Base-by-base conservation (phyloP, 2,113 vertebrate species). In the Ameiurus melas region DNA sequence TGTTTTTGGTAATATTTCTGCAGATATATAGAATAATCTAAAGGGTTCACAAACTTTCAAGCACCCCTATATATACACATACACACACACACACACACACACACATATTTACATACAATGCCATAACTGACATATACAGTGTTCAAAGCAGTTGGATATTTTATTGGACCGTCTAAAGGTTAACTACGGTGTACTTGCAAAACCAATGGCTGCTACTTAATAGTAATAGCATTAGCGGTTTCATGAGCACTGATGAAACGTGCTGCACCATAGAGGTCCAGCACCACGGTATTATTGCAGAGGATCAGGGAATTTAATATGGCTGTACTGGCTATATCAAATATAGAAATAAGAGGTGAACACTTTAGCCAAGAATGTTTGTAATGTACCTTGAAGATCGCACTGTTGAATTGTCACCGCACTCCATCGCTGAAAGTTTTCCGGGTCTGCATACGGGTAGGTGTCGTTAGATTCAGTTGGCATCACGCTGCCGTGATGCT, bases 351-450 rank as follows among this genome's bases (percentile, higher is more conserved):
- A 64, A 1, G 2, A 53, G 25, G 2, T 19, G 66, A 66, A 64
- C 7, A 14, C 30, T 47, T 33, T 25, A 62, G 5, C 36, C 73
- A 51, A 51, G 13, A 51, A 16, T 66, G 10, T 39, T 25, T 39
- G 14, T 64, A 51, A 68, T 39, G 57, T 83, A 96, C 95, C 94
- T 95, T 90, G 73, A 92, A n/a, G 91, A 88, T 7, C 92, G 55
- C 53, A 91, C 84, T 12, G 93, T 89, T n/a, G 92, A 89, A 92
- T 92, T 96, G 39, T 95, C 94, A 78, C 92, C 93, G 87, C 88
- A 92, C 88, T 96, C 95, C 95, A 96, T 96, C 89, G 93, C 89
- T 92, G 93, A 83, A 64, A 90, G 78, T 75, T 90, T 93, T 91
- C 90, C 91, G 90, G 43, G 43, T 94, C 93, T 86, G 83, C 86